Base-by-base conservation (phyloP, 2,797 vertebrate genomes). In the Thalassophryne amazonica region DNA sequence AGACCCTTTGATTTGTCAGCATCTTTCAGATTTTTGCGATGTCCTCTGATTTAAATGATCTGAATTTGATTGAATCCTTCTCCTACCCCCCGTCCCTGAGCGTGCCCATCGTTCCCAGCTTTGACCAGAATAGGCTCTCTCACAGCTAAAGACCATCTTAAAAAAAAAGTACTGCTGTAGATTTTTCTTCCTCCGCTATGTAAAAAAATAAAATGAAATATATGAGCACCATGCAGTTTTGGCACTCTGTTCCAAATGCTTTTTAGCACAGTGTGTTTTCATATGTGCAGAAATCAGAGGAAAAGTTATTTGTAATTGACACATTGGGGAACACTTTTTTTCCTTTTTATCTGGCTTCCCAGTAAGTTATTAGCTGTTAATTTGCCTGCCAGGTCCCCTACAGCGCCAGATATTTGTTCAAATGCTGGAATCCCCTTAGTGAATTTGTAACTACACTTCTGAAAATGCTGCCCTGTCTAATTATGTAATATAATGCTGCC, bases 401-500 rank as follows among this genome's bases (percentile, higher is more conserved):
- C 94, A 92, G 95, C 83, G 93, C 84, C 87, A 88, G 93, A 97
- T 98, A 97, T 97, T 96, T 97, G 94, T 96, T 95, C 94, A 95
- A 96, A 96, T 95, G 91, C 93, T 90, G 90, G 93, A 93, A 95
- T 94, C 95, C 94, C 94, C 94, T 95, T 91, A 92, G 93, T 89
- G 93, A 92, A 83, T 94, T 95, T 95, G 93, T 95, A 97, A 95
- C 92, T 94, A 95, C 93, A 91, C 93, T 93, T 93, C 93, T 94
- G 93, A 94, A 94, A 94, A 92, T 80, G 89, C 91, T 81, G 86
- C 89, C 92, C 93, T 91, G 92, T 93, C 92, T 95, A 97, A 97
- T 98, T 96, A 97, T 96, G 95, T 94, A 95, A 96, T 93, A 93
- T 94, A 95, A 95, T 94, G 94, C 91, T 93, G 93, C 93, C 93